phyloP scores from a whole-genome alignment of 2,113 vertebrate species.

The Cyprinodon brontotheroides region DNA sequence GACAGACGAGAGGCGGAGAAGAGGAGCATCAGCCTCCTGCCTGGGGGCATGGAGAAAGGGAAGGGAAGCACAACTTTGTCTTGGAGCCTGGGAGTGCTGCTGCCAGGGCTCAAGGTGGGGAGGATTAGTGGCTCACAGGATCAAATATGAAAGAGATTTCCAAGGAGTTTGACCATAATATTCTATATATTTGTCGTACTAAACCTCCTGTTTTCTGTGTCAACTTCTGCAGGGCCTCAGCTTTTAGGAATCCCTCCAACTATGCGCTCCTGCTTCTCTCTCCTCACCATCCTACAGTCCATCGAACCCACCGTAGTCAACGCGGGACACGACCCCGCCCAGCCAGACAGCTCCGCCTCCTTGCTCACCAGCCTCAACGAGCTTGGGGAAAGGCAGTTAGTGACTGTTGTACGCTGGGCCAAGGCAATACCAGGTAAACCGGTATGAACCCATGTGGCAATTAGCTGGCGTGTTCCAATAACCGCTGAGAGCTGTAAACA shows the following conservation, averaged over 20 bases:
- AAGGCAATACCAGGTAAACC: slow-evolving; percentile 93
- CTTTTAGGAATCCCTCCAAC: slow-evolving; percentile 78
- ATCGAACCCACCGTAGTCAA: slow-evolving; percentile 92
- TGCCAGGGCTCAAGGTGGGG: slow-evolving; percentile 42
- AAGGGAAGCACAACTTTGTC: slow-evolving; percentile 25
- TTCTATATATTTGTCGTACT: not conserved
- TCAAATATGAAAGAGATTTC: slow-evolving; percentile 1
- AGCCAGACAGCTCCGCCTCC: slow-evolving; percentile 87
- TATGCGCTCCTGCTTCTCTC: slow-evolving; percentile 80
- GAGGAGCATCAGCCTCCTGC: slow-evolving; percentile 40
- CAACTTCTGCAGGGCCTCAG: slow-evolving; percentile 50
- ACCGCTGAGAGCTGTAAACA: not conserved
- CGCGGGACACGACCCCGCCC: slow-evolving; percentile 90
- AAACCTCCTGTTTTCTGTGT: not conserved
- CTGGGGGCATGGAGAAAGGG: slow-evolving; percentile 44
- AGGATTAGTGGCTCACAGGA: not conserved
- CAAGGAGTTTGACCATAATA: not conserved
- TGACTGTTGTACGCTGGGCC: slow-evolving; percentile 94
- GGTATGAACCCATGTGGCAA: not conserved
- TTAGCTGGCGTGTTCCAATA: not conserved
- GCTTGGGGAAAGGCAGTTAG: slow-evolving; percentile 92
- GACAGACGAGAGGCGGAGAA: slow-evolving; percentile 50
- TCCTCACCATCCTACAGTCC: slow-evolving; percentile 85
- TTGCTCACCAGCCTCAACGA: slow-evolving; percentile 93
- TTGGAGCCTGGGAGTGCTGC: slow-evolving; percentile 29